phyloP scores from a whole-genome alignment of 1,140 invertebrate species.

The Drosophila littoralis region DNA sequence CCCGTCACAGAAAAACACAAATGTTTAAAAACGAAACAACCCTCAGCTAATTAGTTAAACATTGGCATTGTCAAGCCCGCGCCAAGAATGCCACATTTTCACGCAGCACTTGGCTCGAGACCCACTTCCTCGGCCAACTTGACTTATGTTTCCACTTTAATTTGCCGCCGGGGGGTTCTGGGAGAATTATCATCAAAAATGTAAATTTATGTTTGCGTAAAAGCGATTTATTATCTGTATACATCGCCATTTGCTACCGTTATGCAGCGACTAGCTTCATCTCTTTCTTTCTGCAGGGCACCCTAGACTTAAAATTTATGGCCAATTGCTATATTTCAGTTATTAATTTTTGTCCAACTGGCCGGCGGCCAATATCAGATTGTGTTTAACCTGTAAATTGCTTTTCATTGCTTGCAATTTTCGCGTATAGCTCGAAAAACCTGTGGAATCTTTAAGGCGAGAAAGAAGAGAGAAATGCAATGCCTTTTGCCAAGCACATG shows the following conservation, averaged over 20 bases:
- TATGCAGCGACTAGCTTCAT: slow-evolving; percentile 10
- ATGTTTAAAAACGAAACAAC: background rate
- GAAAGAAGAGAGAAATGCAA: background rate
- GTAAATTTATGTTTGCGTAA: slow-evolving; percentile 75
- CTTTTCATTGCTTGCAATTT: slow-evolving; percentile 31
- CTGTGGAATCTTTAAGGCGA: background rate
- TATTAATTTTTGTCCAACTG: slow-evolving; percentile 61
- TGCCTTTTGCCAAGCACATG: background rate
- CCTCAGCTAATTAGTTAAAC: slow-evolving; percentile 77
- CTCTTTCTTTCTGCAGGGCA: background rate
- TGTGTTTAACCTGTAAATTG: slow-evolving; percentile 21
- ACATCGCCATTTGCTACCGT: background rate
- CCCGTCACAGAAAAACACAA: background rate
- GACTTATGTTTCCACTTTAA: slow-evolving; percentile 54
- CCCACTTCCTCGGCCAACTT: slow-evolving; percentile 20
- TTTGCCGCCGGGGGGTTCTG: slow-evolving; percentile 23
- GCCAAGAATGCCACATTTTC: slow-evolving; percentile 4
- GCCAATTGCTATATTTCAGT: slow-evolving; percentile 51
- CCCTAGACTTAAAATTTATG: slow-evolving; percentile 58
- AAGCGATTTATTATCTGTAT: slow-evolving; percentile 69
- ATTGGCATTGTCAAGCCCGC: slow-evolving; percentile 45
- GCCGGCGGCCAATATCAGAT: slow-evolving; percentile 1
- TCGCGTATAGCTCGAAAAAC: slow-evolving; percentile 18
- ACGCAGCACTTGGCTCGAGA: slow-evolving; percentile 7
- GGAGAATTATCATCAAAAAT: slow-evolving; percentile 79